These are phyloP conservation scores for Lepidotrigona ventralis DNA, from an alignment of 1,140 invertebrate species.

Conservation along the genomic window DNA sequence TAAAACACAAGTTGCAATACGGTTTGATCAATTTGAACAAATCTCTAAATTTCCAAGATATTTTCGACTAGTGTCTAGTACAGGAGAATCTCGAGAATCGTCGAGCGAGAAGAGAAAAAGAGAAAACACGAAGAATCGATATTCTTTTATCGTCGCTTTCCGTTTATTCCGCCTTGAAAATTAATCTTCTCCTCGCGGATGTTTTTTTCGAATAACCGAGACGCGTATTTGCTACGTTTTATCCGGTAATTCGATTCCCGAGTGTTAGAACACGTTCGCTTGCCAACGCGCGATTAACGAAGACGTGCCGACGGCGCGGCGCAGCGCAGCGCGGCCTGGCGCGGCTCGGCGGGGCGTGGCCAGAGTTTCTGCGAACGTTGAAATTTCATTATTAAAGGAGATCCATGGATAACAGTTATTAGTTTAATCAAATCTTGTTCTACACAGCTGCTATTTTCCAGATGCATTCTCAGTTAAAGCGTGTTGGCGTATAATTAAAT, in stretches of 20 bases:
- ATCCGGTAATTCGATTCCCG: conserved; percentile 1
- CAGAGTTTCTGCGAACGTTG: not conserved
- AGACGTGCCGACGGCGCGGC: too few relatives aligned
- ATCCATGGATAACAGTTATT: conserved; percentile 11
- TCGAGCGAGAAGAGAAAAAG: rapidly evolving
- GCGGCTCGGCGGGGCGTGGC: too few relatives aligned
- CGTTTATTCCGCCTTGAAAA: not conserved
- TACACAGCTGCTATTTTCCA: conserved; percentile 47
- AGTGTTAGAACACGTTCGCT: conserved; percentile 13
- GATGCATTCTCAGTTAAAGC: not conserved
- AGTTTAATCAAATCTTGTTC: conserved; percentile 34
- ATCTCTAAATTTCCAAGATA: too few relatives aligned
- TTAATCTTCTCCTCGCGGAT: not conserved
- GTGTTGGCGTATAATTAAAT: conserved; percentile 1
- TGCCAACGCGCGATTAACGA: not conserved
- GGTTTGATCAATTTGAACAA: too few relatives aligned
- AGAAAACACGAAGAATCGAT: too few relatives aligned
- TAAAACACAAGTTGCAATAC: too few relatives aligned
- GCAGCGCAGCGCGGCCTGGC: too few relatives aligned
- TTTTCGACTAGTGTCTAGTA: too few relatives aligned
- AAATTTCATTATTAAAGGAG: conserved; percentile 28
- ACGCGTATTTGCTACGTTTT: not conserved
- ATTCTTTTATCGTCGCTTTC: not conserved
- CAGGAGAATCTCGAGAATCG: too few relatives aligned
- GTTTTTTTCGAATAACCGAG: not conserved